Evolutionary conservation across 1,140 invertebrate genomes (phyloP).

Genomic region (Laupala kohalensis): DNA sequence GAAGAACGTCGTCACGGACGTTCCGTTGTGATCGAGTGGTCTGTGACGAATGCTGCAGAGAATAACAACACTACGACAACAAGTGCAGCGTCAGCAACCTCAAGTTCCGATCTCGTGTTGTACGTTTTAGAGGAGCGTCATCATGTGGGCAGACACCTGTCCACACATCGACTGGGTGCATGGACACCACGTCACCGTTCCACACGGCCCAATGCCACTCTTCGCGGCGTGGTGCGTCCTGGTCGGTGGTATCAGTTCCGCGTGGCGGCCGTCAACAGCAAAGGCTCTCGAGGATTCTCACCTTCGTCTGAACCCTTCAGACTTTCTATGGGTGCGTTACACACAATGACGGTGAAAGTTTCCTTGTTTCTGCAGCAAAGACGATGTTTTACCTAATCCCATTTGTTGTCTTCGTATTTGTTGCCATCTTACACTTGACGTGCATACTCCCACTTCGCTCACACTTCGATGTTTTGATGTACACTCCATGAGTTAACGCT

Average conservation of each 20-base stretch:
- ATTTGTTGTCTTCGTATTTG: too few relatives aligned
- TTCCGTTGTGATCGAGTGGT: conserved; percentile 15
- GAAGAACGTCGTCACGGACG: conserved; percentile 24
- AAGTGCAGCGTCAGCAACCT: neutral
- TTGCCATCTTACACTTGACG: too few relatives aligned
- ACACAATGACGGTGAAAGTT: too few relatives aligned
- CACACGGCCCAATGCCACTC: conserved; percentile 35
- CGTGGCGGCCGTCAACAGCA: conserved; percentile 53
- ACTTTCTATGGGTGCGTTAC: conserved; percentile 33
- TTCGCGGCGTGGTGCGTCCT: conserved; percentile 41
- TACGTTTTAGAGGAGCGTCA: conserved; percentile 41
- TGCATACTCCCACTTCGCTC: too few relatives aligned
- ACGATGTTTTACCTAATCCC: too few relatives aligned
- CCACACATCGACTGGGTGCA: conserved; percentile 32
- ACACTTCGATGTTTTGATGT: too few relatives aligned
- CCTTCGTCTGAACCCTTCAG: conserved; percentile 45
- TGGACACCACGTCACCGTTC: conserved; percentile 33
- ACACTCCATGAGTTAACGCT: too few relatives aligned
- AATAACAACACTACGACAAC: neutral
- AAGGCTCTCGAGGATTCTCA: conserved; percentile 56
- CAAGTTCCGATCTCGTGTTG: conserved; percentile 18
- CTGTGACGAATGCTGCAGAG: neutral
- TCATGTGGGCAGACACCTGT: conserved; percentile 35
- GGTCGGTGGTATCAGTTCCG: conserved; percentile 65
- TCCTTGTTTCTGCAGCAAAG: too few relatives aligned